Evolutionary conservation across 2,888 invertebrate species (phyloP), one percentile per base, ranked within the genome.

Genomic region (Sphinx pinastri): DNA sequence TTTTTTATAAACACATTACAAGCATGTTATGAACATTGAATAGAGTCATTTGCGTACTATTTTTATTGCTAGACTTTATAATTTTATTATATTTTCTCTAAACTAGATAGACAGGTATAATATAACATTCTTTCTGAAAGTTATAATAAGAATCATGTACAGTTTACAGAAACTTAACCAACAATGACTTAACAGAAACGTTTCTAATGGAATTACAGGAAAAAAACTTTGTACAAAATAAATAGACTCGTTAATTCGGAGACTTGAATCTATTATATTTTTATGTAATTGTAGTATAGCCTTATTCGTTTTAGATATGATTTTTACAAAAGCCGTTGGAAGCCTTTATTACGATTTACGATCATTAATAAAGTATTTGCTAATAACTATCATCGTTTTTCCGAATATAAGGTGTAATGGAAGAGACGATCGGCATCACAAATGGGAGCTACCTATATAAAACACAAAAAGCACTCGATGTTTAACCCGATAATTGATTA

Each of bases 401-500:
- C 70, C 71, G 71, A 60, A 60, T 58, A 69, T 71, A 67, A 67
- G 14, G 63, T 70, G 66, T 68, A 63, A 70, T 69, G 67, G 45
- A 38, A 71, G 70, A 72, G 75, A 71, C 70, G 68, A 70, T 73
- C 75, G 72, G 68, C 72, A 69, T 71, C 70, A 71, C 71, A 72
- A 68, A 68, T 71, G 72, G 71, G 77, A 75, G 75, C 72, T 77
- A 72, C 70, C 76, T 79, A 79, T 82, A 83, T 81, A 84, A 83
- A 79, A 81, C 80, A 71, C 79, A 77, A 79, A 78, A 75, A 70
- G 75, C 71, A 54, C 67, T 68, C 70, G 71, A 51, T 69, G n/a
- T 74, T 71, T 74, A 76, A 76, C 75, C 78, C 75, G 79, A 77
- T 84, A 83, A 84, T 83, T 82, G 77, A 81, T 79, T 78, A 79